A percentile compares a stretch with the other conserved stretches of the same genome.
Evolutionary conservation across 1,140 invertebrate species (phyloP).

Genomic region (Drosophila simulans): DNA sequence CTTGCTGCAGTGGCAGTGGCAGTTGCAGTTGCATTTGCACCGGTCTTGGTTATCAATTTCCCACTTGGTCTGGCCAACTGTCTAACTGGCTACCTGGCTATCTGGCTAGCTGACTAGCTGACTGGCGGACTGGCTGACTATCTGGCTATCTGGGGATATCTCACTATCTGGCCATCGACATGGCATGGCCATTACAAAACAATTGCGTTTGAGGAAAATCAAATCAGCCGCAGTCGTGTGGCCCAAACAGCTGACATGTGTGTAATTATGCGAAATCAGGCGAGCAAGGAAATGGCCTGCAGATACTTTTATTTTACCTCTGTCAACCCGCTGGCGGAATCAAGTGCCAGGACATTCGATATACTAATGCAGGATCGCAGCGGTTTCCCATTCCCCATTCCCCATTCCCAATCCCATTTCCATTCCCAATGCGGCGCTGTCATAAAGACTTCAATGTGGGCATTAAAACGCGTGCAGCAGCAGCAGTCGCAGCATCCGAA

Average conservation of each 20-base stretch:
- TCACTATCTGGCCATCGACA: slow-evolving; percentile 23
- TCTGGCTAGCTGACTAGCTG: background rate
- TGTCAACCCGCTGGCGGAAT: slow-evolving; percentile 10
- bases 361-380: slow-evolving; percentile 61
- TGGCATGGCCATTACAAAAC: slow-evolving; percentile 74
- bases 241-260: slow-evolving; percentile 73
- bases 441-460: slow-evolving; percentile 78
- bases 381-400: background rate
- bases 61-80: slow-evolving; percentile 20
- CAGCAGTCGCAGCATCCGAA: slow-evolving; percentile 18
- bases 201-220: slow-evolving; percentile 77
- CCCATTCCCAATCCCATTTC: background rate
- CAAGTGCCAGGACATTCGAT: slow-evolving; percentile 72
- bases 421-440: slow-evolving; percentile 56
- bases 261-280: slow-evolving; percentile 66
- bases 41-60: slow-evolving; percentile 72
- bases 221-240: slow-evolving; percentile 54
- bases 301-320: slow-evolving; percentile 32
- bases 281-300: slow-evolving; percentile 5
- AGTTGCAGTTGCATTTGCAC: slow-evolving; percentile 14
- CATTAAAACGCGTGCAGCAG: slow-evolving; percentile 65
- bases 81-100: background rate
- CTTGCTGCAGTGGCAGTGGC: slow-evolving; percentile 39
- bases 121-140: background rate
- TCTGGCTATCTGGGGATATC: slow-evolving; percentile 7